A percentile compares a stretch with the other conserved stretches of the same genome.
Conservation (phyloP, 2,888 invertebrate genomes). For the Athalia cordata region DNA sequence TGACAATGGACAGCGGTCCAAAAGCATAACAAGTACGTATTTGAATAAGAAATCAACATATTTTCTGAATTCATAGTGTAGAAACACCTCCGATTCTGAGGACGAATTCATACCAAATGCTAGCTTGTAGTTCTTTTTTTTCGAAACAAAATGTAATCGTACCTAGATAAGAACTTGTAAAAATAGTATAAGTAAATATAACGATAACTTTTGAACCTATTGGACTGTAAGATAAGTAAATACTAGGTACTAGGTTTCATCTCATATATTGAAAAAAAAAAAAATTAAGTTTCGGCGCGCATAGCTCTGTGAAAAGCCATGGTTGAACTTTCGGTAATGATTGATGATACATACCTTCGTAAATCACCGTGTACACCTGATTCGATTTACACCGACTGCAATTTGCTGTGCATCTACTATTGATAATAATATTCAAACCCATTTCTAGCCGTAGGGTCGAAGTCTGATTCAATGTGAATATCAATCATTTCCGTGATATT, state of each 20-base stretch:
- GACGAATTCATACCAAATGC: slow-evolving; percentile 40
- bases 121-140: slow-evolving; percentile 17
- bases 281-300: no score
- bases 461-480: background rate
- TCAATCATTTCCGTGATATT: background rate
- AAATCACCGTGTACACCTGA: no score
- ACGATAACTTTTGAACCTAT: slow-evolving; percentile 7
- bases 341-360: no score
- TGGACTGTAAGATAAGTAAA: no score
- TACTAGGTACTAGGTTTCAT: no score
- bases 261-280: no score
- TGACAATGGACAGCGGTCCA: no score
- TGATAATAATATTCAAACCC: background rate
- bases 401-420: background rate
- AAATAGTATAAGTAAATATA: slow-evolving; percentile 29
- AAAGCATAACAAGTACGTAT: no score
- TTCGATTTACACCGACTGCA: background rate
- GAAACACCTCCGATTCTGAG: background rate
- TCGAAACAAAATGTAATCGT: background rate
- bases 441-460: no score
- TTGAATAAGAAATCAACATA: background rate
- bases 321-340: no score
- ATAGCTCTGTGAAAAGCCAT: no score
- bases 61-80: background rate
- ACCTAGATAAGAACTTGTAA: background rate